Conservation (phyloP, 2,797 vertebrate genomes). For the Crocidura indochinensis region DNA sequence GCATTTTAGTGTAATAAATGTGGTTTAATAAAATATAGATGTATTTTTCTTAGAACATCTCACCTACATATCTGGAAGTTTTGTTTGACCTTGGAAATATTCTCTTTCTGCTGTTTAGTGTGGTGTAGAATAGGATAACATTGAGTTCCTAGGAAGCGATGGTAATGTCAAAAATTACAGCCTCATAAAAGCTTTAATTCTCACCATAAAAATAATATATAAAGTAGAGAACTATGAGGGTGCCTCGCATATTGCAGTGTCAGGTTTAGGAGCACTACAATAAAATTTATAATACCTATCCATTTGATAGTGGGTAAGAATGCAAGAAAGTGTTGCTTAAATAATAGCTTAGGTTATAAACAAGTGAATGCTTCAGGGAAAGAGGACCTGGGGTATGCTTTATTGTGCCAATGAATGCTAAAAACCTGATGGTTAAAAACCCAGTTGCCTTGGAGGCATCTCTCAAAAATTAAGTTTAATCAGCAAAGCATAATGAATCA, state of each 20-base stretch:
- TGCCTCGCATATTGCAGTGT: conserved; percentile 89
- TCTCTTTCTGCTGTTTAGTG: conserved; percentile 78
- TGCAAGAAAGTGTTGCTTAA: conserved; percentile 85
- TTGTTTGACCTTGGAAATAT: conserved; percentile 89
- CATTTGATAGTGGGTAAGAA: conserved; percentile 87
- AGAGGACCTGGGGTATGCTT: conserved; percentile 52
- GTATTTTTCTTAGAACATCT: conserved; percentile 24
- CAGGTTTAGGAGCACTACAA: conserved; percentile 88
- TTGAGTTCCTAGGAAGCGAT: conserved; percentile 85
- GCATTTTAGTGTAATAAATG: not conserved
- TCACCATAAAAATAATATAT: conserved; percentile 92
- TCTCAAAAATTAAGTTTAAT: conserved; percentile 75
- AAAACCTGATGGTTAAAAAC: conserved; percentile 69
- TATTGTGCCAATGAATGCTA: conserved; percentile 76
- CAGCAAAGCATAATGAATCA: conserved; percentile 41
- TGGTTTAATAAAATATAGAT: not conserved
- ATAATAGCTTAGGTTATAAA: conserved; percentile 86
- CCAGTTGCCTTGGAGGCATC: conserved; percentile 77
- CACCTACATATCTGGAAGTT: conserved; percentile 66
- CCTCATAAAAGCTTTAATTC: conserved; percentile 91
- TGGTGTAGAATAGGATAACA: conserved; percentile 84
- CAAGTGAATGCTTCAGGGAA: conserved; percentile 69
- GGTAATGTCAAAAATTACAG: conserved; percentile 91
- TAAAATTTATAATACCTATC: conserved; percentile 91
- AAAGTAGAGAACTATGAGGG: conserved; percentile 89